phyloP scores from a whole-genome alignment of 2,113 vertebrate species.

The Herpailurus yagouaroundi region DNA sequence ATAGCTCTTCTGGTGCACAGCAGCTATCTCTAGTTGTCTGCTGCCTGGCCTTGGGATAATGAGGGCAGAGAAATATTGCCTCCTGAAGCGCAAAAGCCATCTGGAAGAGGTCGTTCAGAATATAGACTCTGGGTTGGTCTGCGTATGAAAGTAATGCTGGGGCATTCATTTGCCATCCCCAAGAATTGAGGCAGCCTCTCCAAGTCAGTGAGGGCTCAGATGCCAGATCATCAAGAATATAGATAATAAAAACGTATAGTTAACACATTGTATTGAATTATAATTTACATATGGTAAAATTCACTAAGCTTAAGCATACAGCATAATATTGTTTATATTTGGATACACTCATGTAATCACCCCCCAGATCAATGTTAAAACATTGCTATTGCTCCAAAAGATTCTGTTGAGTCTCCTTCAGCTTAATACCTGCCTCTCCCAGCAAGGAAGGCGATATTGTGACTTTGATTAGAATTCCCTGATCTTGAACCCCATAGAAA shows the following conservation, averaged over 20 bases:
- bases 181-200: neutral
- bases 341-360: neutral
- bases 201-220: neutral
- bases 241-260: neutral
- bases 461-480: neutral
- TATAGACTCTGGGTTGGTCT: neutral
- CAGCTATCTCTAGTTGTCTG: neutral
- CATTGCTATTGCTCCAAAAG: neutral
- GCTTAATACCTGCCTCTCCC: neutral
- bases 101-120: neutral
- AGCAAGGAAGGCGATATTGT: neutral
- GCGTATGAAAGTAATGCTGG: neutral
- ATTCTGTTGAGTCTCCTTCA: neutral
- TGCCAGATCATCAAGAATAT: neutral
- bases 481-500: neutral
- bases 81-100: neutral
- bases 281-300: neutral
- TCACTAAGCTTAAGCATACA: neutral
- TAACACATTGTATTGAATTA: neutral
- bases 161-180: neutral
- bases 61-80: neutral
- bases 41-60: neutral
- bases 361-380: neutral
- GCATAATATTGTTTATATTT: neutral
- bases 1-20: neutral